Percentiles rank a stretch among this genome's conserved stretches.
phyloP scores from a whole-genome alignment of 1,140 invertebrate species.

The Drosophila burlai region DNA sequence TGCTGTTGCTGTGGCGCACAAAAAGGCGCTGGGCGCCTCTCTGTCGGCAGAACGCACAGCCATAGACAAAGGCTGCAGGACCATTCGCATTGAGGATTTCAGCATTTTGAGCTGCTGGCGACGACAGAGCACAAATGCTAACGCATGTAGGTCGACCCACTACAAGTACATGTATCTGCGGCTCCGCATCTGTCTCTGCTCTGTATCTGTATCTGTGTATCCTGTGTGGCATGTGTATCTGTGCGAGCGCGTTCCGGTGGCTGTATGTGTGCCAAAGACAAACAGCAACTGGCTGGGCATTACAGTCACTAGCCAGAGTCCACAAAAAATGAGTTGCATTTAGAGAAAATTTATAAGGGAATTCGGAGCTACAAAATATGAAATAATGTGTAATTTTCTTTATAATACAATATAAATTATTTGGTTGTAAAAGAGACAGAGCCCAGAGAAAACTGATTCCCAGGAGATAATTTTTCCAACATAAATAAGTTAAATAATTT shows the following conservation, averaged over 20 bases:
- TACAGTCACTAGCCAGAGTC: conserved; percentile 39
- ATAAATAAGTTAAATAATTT: too few relatives aligned
- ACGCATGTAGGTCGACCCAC: conserved; percentile 52
- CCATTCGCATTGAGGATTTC: conserved; percentile 41
- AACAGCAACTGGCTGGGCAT: conserved; percentile 54
- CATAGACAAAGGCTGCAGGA: conserved; percentile 57
- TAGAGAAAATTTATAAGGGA: not conserved
- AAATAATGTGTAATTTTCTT: not conserved
- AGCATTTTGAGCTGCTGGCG: conserved; percentile 41
- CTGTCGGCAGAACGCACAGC: conserved; percentile 69
- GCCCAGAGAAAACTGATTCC: too few relatives aligned
- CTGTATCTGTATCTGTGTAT: conserved; percentile 11
- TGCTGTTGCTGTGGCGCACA: conserved; percentile 62
- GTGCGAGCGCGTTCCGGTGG: conserved; percentile 11
- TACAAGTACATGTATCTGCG: conserved; percentile 11
- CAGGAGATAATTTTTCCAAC: too few relatives aligned
- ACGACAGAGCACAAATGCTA: conserved; percentile 53
- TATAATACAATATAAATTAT: not conserved
- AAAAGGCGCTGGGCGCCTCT: conserved; percentile 45
- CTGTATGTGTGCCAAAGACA: conserved; percentile 37
- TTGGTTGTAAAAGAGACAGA: not conserved
- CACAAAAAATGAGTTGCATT: conserved; percentile 27
- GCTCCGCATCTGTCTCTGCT: conserved; percentile 7
- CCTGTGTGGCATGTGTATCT: conserved; percentile 15
- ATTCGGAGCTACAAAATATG: not conserved